Conservation (phyloP, 2,888 invertebrate genomes). For the Drosophila birchii region DNA sequence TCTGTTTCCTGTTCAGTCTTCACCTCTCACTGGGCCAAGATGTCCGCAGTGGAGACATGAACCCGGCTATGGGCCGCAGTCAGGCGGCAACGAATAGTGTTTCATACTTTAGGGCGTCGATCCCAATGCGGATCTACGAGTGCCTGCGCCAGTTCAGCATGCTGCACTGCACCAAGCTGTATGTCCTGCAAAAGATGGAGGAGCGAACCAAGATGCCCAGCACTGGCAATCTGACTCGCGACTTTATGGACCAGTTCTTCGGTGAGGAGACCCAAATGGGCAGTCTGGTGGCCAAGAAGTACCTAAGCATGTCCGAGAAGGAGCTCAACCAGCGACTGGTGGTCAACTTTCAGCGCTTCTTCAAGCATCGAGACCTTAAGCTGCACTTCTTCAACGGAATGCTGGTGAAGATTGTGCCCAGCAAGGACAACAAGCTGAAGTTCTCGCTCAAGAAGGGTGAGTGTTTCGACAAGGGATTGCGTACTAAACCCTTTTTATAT, state of each 20-base stretch:
- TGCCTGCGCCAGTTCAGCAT: conserved; percentile 84
- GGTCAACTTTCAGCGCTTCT: conserved; percentile 85
- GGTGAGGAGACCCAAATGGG: conserved; percentile 75
- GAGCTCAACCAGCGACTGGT: conserved; percentile 86
- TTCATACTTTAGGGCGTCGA: conserved; percentile 82
- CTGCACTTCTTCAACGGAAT: conserved; percentile 86
- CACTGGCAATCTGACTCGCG: conserved; percentile 80
- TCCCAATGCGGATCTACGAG: conserved; percentile 83
- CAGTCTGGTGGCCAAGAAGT: conserved; percentile 84
- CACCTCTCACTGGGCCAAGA: conserved; percentile 50
- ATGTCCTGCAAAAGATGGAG: conserved; percentile 86
- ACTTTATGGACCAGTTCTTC: conserved; percentile 83
- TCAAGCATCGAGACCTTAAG: conserved; percentile 85
- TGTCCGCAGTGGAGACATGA: conserved; percentile 46
- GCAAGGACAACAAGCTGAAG: conserved; percentile 85
- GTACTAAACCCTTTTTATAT: background rate
- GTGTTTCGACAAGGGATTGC: background rate
- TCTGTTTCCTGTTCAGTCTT: conserved; percentile 35
- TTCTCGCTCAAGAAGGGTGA: conserved; percentile 85
- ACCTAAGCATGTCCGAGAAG: conserved; percentile 85
- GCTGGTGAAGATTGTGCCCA: conserved; percentile 86
- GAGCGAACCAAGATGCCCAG: conserved; percentile 66
- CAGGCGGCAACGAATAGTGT: conserved; percentile 66
- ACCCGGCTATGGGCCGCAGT: conserved; percentile 30
- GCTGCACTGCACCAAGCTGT: conserved; percentile 86